Base-by-base conservation (phyloP, 2,113 vertebrate genomes). In the Galeopterus variegatus region DNA sequence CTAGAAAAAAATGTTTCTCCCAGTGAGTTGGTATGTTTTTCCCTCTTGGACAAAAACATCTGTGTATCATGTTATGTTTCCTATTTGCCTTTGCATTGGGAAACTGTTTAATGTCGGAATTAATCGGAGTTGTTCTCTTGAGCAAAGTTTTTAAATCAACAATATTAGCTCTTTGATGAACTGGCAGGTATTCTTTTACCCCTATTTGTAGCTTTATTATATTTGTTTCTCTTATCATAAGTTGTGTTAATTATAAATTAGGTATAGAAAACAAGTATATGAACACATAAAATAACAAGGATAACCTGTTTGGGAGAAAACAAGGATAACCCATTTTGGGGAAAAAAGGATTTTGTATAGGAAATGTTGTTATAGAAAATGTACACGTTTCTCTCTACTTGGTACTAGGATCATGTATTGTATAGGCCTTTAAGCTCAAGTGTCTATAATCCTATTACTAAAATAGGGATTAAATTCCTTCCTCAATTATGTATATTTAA, bases 401-500 rank as follows among this genome's bases (percentile, higher is more conserved):
- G 5, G 13, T 54, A 50, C n/a, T 62, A 64, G 48, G 24, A 45
- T 90, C 52, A 24, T 62, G 6, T 95, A 50, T 91, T 95, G 8
- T 79, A 24, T 85, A 90, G 65, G 10, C 26, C 33, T 96, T 90
- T 77, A 90, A 85, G 48, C 31, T 87, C 41, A 80, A 64, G 18
- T 92, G 18, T 80, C 18, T 87, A n/a, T 94, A 94, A 94, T 65
- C 23, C 60, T 82, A 12, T 97, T 23, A 83, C 83, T 91, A 93
- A 95, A 97, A 93, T 93, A 81, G 33, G 50, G 26, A 60, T 76
- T 94, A 62, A 64, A 94, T 81, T 52, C 8, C 45, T 72, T 86
- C 83, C 75, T 97, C 89, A 60, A n/a, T 96, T 94, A 60, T 84
- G 12, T 95, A 41, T 89, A 67, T 91, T 88, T 83, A 96, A 83